Evolutionary conservation across 2,888 invertebrate species (phyloP), one percentile per base, ranked within the genome.

Genomic region (Lasioglossum marginatum): DNA sequence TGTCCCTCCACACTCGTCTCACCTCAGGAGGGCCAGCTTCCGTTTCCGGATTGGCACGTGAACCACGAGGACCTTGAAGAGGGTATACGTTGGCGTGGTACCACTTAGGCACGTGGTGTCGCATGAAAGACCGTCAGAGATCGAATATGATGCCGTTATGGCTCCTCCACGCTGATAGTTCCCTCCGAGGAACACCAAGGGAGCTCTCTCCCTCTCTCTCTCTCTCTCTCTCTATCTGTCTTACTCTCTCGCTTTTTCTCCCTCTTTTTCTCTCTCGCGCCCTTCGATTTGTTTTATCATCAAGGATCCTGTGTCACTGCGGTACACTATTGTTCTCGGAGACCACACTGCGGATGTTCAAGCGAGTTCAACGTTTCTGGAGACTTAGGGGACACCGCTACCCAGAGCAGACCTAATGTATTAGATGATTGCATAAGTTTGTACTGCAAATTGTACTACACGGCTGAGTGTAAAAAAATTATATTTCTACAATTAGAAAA

Each of bases 41-140:
- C 94, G 94, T 90, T 95, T 95, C 94, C 95, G 95, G 93, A 94
- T 94, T 93, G 94, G 92, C 92, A 92, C 92, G 92, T 91, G 92
- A 92, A 89, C 90, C 79, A 83, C 71, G 90, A 91, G 92, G 91
- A 91, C 89, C 87, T 89, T 91, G 89, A 92, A 93, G 93, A 92
- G 93, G 92, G 91, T 92, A 90, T 92, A 87, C 83, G 91, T 87
- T 92, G 92, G 89, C 89, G 87, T 77, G 86, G 91, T 85, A 90
- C 89, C 92, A 95, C 95, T 94, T 94, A 90, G 94, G 93, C 95
- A 95, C 95, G 95, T 94, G 95, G 93, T 93, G 88, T 83, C 91
- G 92, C 88, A 91, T 92, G 89, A 91, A 93, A 92, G 90, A 92
- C 91, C 91, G 91, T 84, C 88, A 72, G 77, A 82, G 89, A 90